phyloP scores from a whole-genome alignment of 1,140 invertebrate genomes.

The Phocides pigmalion region DNA sequence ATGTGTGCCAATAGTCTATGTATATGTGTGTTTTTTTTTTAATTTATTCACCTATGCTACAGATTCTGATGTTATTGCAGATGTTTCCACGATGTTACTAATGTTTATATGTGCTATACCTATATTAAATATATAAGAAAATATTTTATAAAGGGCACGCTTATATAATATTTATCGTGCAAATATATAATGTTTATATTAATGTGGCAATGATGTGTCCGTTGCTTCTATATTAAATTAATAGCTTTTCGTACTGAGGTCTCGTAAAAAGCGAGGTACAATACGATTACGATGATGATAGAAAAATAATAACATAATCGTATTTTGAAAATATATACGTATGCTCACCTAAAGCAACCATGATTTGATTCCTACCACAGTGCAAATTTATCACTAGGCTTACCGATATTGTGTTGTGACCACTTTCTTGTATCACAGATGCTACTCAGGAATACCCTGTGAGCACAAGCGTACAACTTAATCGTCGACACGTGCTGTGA shows the following conservation, averaged over 20 bases:
- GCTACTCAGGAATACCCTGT: constrained; percentile 79
- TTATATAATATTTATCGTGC: constrained; percentile 42
- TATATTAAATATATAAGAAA: constrained; percentile 15
- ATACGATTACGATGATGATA: constrained; percentile 59
- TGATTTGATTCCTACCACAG: constrained; percentile 72
- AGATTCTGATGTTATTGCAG: constrained; percentile 27
- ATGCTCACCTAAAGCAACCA: constrained; percentile 75
- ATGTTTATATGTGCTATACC: constrained; percentile 25
- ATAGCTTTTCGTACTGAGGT: constrained; percentile 16
- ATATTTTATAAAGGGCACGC: constrained; percentile 37
- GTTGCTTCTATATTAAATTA: constrained; percentile 14
- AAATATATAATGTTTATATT: constrained; percentile 24
- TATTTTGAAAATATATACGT: constrained; percentile 53
- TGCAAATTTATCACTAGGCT: constrained; percentile 79
- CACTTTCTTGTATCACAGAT: constrained; percentile 82
- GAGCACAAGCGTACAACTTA: constrained; percentile 77
- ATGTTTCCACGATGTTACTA: constrained; percentile 22
- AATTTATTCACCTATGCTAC: constrained; percentile 21
- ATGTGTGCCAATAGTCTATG: too few relatives aligned
- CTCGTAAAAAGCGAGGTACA: constrained; percentile 36
- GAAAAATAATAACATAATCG: constrained; percentile 69
- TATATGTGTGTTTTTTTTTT: too few relatives aligned
- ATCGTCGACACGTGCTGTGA: constrained; percentile 78
- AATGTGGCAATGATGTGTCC: constrained; percentile 17
- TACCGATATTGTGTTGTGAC: constrained; percentile 79